Evolutionary conservation across 2,888 invertebrate genomes (phyloP).

Genomic region (Agriopis aurantiaria): DNA sequence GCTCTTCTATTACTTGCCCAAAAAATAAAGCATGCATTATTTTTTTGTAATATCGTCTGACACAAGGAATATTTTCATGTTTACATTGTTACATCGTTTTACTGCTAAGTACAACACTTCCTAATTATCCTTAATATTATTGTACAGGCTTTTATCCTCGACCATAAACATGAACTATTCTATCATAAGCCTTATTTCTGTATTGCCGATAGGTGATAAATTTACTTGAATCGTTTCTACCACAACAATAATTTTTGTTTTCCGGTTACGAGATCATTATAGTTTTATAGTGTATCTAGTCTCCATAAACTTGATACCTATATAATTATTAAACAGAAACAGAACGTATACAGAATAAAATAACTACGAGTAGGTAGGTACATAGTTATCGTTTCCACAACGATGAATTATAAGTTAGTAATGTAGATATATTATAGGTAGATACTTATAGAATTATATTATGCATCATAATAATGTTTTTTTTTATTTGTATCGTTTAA

Average conservation of each 20-base stretch:
- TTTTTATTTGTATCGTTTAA: too few relatives aligned
- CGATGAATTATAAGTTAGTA: too few relatives aligned
- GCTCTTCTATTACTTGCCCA: background rate
- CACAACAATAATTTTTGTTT: background rate
- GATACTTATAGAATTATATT: too few relatives aligned
- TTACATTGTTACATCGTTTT: background rate
- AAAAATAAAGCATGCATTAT: background rate
- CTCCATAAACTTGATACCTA: too few relatives aligned
- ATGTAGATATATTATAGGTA: too few relatives aligned
- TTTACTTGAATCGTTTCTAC: background rate
- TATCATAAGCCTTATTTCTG: background rate
- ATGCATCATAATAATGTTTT: too few relatives aligned
- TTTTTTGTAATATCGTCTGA: background rate
- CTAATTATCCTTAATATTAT: constrained; percentile 12
- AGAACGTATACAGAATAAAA: too few relatives aligned
- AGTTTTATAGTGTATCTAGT: too few relatives aligned
- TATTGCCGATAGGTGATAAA: background rate
- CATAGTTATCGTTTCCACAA: too few relatives aligned
- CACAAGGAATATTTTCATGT: background rate
- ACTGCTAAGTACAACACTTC: background rate
- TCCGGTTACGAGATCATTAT: background rate
- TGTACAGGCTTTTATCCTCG: background rate
- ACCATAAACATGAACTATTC: background rate
- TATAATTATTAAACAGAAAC: too few relatives aligned
- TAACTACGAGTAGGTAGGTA: too few relatives aligned